Conservation (phyloP, 2,113 vertebrate species). For the Cebus imitator region DNA sequence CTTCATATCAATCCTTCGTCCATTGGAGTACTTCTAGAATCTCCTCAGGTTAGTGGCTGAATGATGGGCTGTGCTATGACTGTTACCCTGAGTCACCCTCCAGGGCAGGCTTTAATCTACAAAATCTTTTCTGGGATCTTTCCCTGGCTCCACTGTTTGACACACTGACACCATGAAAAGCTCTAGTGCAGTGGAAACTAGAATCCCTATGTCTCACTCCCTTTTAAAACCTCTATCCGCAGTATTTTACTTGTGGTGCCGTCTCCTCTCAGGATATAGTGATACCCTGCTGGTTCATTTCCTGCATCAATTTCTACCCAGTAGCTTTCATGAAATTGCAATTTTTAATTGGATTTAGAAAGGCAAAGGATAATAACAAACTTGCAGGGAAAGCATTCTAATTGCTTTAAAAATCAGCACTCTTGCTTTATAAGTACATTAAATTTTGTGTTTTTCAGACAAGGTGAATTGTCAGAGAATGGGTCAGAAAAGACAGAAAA, state of each 20-base stretch:
- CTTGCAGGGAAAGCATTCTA: background rate
- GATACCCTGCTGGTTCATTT: background rate
- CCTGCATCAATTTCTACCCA: background rate
- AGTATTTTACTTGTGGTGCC: background rate
- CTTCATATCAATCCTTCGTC: background rate
- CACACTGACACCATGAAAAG: background rate
- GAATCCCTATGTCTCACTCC: background rate
- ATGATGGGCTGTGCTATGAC: background rate
- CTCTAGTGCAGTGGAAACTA: background rate
- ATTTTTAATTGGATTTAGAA: slow-evolving; percentile 34
- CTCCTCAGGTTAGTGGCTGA: background rate
- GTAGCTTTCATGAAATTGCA: background rate
- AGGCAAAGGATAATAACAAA: background rate
- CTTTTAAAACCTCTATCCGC: background rate
- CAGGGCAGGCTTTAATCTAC: background rate
- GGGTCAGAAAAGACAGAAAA: background rate
- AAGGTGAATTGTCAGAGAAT: background rate
- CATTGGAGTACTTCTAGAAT: rapidly evolving
- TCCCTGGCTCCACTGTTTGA: background rate
- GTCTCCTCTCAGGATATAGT: background rate
- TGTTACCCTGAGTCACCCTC: background rate
- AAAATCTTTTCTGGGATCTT: background rate
- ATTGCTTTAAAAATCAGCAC: background rate
- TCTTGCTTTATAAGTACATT: background rate
- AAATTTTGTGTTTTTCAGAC: background rate